Conservation (phyloP, 2,113 vertebrate species). For the Aramus guarauna region DNA sequence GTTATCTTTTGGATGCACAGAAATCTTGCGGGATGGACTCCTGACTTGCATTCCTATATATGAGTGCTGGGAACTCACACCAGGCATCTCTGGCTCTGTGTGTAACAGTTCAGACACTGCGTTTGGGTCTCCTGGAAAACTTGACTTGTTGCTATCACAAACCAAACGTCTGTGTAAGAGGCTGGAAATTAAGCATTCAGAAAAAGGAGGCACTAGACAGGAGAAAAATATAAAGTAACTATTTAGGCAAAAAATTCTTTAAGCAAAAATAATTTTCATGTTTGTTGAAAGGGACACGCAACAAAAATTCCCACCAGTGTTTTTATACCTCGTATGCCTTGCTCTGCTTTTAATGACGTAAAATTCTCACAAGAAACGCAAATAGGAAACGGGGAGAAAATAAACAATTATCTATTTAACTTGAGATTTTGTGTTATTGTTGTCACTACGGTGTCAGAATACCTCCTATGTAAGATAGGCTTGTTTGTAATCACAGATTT, state of each 20-base stretch:
- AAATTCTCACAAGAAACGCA: background rate
- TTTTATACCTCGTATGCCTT: background rate
- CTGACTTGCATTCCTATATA: background rate
- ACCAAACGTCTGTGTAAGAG: background rate
- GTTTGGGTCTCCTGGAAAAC: background rate
- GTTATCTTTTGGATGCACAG: background rate
- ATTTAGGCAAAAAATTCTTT: background rate
- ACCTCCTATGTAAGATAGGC: background rate
- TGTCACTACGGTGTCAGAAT: background rate
- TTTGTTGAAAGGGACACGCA: background rate
- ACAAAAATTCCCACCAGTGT: background rate
- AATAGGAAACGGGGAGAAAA: slow-evolving; percentile 3
- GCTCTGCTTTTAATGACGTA: background rate
- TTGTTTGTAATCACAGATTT: background rate
- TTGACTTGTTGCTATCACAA: background rate
- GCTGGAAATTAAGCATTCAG: background rate
- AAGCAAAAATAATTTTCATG: background rate
- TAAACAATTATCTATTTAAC: background rate
- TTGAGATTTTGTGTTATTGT: background rate
- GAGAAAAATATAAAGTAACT: background rate
- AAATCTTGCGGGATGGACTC: background rate
- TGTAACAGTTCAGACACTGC: background rate
- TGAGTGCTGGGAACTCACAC: background rate
- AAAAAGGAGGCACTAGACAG: background rate
- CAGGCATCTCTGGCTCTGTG: background rate